A percentile compares a stretch with the other conserved stretches of the same genome.
Conservation (phyloP, 2,888 invertebrate genomes). For the Apamea crenata region DNA sequence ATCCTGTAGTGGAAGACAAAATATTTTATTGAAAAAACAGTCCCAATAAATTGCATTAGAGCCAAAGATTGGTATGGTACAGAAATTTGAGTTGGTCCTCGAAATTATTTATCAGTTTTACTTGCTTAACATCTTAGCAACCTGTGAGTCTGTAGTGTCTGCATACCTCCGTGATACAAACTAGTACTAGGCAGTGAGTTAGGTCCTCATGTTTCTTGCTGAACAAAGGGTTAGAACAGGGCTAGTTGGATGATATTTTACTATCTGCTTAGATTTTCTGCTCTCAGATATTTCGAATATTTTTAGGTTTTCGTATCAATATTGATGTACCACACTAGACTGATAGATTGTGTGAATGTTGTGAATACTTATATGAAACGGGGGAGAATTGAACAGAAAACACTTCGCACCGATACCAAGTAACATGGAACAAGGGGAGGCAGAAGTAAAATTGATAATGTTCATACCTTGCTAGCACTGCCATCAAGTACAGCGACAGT, state of each 20-base stretch:
- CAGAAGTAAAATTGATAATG: too few species aligned
- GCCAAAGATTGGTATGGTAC: too few species aligned
- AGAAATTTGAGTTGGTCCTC: neutral
- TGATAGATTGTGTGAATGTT: neutral
- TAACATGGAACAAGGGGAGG: neutral
- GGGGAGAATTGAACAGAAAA: neutral
- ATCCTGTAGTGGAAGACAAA: slow-evolving; percentile 82
- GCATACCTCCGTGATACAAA: neutral
- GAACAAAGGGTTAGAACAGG: neutral
- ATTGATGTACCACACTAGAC: neutral
- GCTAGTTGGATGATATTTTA: neutral
- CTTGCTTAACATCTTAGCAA: neutral
- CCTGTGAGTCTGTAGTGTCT: neutral
- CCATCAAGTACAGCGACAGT: slow-evolving; percentile 97
- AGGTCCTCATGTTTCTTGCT: neutral
- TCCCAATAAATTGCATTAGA: neutral
- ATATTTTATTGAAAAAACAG: neutral
- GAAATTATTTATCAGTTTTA: too few species aligned
- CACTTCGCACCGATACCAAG: neutral
- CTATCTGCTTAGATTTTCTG: neutral
- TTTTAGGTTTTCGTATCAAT: neutral
- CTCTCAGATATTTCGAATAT: neutral
- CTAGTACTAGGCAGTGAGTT: neutral
- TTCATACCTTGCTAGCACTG: slow-evolving; percentile 91
- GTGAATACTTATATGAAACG: neutral